Evolutionary conservation across 2,888 invertebrate genomes (phyloP), one percentile per base, ranked within the genome.

Genomic region (Trichopoda pennipes): DNA sequence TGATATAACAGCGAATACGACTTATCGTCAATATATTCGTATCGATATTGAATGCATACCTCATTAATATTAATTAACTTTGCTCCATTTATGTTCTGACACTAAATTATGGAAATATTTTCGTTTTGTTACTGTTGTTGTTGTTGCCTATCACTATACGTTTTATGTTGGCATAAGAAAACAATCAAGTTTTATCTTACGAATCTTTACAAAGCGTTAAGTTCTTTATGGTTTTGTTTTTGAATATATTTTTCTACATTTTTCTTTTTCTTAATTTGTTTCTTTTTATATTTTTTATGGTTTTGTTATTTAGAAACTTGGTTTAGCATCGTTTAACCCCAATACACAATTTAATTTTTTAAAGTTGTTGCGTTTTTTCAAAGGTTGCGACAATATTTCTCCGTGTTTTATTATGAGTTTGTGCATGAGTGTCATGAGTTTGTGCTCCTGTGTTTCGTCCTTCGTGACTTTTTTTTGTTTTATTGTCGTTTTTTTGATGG

Each of bases 281-380:
- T 69, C 63, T 77, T 47, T 21, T 61, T 23, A 21, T 63, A n/a
- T 16, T 55, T 47, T 72, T 75, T 72, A 51, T 73, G 56, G 35
- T 66, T 72, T 77, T 81, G 76, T 76, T 81, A 16, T 81, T 77
- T 68, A 68, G 56, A 53, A 61, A 69, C 78, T 74, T 69, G 63
- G 69, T 53, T 78, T 81, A 85, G 78, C 83, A 81, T 75, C 83
- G 81, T 82, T 85, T 86, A 86, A 86, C 85, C 85, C 85, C 85
- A 85, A 86, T 86, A 81, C 86, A 84, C 83, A 85, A 81, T 85
- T 86, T 85, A 86, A 86, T 85, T 81, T 85, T 83, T 85, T 84
- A 85, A 84, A 78, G 28, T 28, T 28, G 28, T 28, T 28, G 28
- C 28, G 7, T 28, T 28, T 28, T 28, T 28, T 28, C 28, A 6